phyloP scores from a whole-genome alignment of 1,140 invertebrate genomes.

The Eufriesea mexicana region DNA sequence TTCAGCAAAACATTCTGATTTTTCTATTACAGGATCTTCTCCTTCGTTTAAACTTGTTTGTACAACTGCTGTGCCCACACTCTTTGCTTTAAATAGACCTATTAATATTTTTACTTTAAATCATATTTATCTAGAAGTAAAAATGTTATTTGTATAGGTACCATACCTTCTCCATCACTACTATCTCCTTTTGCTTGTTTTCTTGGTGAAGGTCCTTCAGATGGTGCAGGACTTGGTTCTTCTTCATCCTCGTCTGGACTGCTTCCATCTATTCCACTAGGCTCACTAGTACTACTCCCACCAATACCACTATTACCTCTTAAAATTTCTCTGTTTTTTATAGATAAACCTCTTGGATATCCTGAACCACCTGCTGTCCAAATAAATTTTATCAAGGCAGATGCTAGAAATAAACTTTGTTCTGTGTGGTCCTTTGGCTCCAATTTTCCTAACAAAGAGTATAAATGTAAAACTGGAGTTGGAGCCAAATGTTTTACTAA shows the following conservation, averaged over 20 bases:
- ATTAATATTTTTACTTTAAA: conserved; percentile 9
- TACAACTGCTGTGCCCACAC: conserved; percentile 76
- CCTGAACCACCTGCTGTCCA: conserved; percentile 89
- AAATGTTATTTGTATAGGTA: not conserved
- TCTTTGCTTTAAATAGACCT: conserved; percentile 81
- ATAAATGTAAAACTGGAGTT: conserved; percentile 93
- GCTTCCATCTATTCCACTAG: conserved; percentile 88
- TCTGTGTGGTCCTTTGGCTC: conserved; percentile 96
- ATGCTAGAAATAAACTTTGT: conserved; percentile 94
- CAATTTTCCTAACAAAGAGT: conserved; percentile 91
- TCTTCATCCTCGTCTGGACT: conserved; percentile 89
- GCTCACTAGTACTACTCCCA: conserved; percentile 83
- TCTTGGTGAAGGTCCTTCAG: conserved; percentile 81
- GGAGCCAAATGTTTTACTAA: conserved; percentile 95
- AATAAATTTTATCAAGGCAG: conserved; percentile 93
- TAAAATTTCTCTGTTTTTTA: conserved; percentile 78
- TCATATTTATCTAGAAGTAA: conserved; percentile 1
- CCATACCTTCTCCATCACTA: conserved; percentile 73
- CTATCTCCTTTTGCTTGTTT: conserved; percentile 79
- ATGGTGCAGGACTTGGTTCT: conserved; percentile 78
- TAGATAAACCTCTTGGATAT: conserved; percentile 79
- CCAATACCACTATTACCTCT: conserved; percentile 71
- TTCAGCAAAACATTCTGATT: conserved; percentile 56
- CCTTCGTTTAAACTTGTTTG: conserved; percentile 79
- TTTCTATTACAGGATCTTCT: conserved; percentile 62